Conservation (phyloP, 2,797 vertebrate species). For the Brotula barbata region DNA sequence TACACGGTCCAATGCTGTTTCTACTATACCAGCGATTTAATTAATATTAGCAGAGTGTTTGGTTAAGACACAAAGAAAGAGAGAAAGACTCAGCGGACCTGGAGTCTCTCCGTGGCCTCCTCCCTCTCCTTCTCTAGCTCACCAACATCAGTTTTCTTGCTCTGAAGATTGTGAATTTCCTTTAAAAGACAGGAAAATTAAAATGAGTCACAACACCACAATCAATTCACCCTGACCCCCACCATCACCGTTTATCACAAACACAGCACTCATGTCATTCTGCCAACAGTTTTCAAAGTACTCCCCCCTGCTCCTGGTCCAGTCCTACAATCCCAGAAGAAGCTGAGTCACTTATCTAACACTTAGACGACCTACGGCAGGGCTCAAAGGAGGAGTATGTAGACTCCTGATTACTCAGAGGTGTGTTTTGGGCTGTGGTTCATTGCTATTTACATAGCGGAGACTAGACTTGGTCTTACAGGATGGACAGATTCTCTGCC, state of each 20-base stretch:
- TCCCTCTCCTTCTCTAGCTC: constrained; percentile 83
- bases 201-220: constrained; percentile 37
- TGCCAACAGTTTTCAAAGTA: constrained; percentile 10
- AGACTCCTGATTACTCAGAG: no score
- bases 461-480: no score
- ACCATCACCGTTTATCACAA: neutral
- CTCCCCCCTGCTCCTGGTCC: neutral
- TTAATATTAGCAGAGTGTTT: no score
- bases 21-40: no score
- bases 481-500: no score
- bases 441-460: no score
- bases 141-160: constrained; percentile 79
- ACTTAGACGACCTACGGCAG: no score
- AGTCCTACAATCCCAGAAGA: constrained; percentile 4
- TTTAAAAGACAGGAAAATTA: constrained; percentile 60
- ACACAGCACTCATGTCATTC: neutral
- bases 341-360: constrained; percentile 24
- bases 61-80: neutral
- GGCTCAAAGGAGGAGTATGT: no score
- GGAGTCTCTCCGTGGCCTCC: constrained; percentile 85
- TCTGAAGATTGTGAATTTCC: constrained; percentile 90
- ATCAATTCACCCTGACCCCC: neutral
- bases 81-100: constrained; percentile 76
- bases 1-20: no score
- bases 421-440: no score